A percentile compares a stretch with the other conserved stretches of the same genome.
These are phyloP conservation scores for Pocota personata DNA, from an alignment of 2,888 invertebrate species.

Conservation along the genomic window DNA sequence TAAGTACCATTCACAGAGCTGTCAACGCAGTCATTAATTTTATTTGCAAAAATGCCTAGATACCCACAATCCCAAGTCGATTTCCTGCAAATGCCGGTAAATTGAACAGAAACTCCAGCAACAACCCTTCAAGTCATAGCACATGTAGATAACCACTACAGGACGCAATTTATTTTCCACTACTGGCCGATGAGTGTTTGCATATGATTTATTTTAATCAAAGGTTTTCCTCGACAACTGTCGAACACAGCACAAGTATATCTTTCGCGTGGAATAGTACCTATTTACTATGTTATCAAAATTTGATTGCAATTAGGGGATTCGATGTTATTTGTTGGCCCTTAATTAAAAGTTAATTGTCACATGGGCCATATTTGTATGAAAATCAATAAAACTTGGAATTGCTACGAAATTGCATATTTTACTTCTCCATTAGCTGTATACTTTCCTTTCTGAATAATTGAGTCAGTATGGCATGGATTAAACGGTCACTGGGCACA, in stretches of 20 bases:
- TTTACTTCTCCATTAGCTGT: background rate
- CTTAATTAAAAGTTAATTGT: conserved; percentile 59
- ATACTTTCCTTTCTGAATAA: background rate
- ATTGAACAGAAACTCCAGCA: background rate
- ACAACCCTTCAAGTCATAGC: background rate
- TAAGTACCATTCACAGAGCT: background rate
- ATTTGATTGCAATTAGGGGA: conserved; percentile 28
- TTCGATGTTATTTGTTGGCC: conserved; percentile 27
- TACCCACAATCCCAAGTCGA: background rate
- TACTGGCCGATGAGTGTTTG: conserved; percentile 30
- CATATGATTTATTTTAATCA: conserved; percentile 57
- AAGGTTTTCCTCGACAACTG: conserved; percentile 16
- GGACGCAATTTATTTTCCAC: conserved; percentile 13
- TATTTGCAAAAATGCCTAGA: background rate
- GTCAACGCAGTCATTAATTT: conserved; percentile 1
- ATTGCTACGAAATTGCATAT: background rate
- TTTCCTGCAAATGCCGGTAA: background rate
- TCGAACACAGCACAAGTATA: background rate
- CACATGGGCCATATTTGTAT: background rate
- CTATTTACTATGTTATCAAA: conserved; percentile 9
- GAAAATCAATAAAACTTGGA: background rate
- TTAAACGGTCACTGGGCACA: background rate
- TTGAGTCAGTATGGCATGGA: conserved; percentile 12
- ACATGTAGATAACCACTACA: background rate
- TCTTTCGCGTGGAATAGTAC: background rate